Base-by-base conservation (phyloP, 2,888 invertebrate species). In the Nycteola revayana region DNA sequence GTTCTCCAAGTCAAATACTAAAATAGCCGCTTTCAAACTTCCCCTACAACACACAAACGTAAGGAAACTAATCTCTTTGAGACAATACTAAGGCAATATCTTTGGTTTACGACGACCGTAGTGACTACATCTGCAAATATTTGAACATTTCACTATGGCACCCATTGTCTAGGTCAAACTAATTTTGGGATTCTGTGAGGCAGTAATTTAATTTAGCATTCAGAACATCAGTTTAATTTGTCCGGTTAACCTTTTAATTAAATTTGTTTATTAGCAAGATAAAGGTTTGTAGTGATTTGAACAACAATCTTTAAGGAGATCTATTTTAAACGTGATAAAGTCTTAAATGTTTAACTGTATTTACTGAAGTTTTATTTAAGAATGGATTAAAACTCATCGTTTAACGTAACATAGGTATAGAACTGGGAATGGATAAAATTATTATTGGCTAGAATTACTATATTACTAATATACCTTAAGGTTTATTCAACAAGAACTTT, bases 141-240 rank as follows among this genome's bases (percentile, higher is more conserved):
- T 84, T 80, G 77, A 85, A 72, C 76, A 69, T 66, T 63, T 66
- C 64, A 59, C 66, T 35, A 54, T 62, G 62, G 54, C 62, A 60
- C 66, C 75, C 70, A 80, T 84, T 86, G 86, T 85, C 77, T 77
- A 81, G 82, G 82, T 82, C 80, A 75, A 85, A 83, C 84, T 83
- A 83, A 85, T 84, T 82, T 75, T 73, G 72, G 65, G 60, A 65
- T 70, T 65, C 72, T 62, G 67, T 61, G 56, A 64, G 67, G 61
- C 66, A 66, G 73, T 80, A 78, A 83, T 84, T 80, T 75, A 76
- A 82, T 83, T 82, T 77, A 66, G 62, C 74, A 73, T 76, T 73
- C 63, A 71, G 69, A 73, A 66, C 71, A 75, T 66, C 71, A 68
- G 62, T 66, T 69, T 63, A 69, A 72, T 65, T 64, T 61, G 71